Evolutionary conservation across 1,140 invertebrate species (phyloP).

Genomic region (Pachyrhynchus sulphureomaculatus): DNA sequence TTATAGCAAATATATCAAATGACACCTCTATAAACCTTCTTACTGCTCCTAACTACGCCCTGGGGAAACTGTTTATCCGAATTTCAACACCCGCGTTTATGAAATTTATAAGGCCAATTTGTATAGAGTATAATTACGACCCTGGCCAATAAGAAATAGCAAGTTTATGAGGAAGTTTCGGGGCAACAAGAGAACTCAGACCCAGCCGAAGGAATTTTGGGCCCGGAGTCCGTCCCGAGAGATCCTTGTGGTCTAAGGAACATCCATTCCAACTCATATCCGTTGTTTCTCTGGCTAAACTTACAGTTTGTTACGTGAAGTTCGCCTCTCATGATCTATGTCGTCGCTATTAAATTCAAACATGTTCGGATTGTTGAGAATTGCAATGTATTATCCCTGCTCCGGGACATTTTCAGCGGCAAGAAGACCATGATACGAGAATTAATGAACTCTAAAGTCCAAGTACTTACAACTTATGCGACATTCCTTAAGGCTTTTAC

Average conservation of each 20-base stretch:
- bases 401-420: slow-evolving; percentile 35
- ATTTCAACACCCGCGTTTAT: slow-evolving; percentile 4
- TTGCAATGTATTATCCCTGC: slow-evolving; percentile 52
- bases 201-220: slow-evolving; percentile 43
- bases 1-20: no score
- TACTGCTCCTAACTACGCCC: not conserved
- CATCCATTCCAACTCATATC: slow-evolving; percentile 49
- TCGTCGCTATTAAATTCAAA: slow-evolving; percentile 53
- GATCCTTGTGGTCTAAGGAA: slow-evolving; percentile 46
- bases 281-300: slow-evolving; percentile 36
- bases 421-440: slow-evolving; percentile 32
- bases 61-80: slow-evolving; percentile 5
- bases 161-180: slow-evolving; percentile 40
- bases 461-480: slow-evolving; percentile 21
- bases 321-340: slow-evolving; percentile 51
- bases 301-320: slow-evolving; percentile 50
- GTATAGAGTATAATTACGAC: slow-evolving; percentile 25
- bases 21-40: no score
- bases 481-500: slow-evolving; percentile 11
- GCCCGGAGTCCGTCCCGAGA: slow-evolving; percentile 43
- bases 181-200: slow-evolving; percentile 36
- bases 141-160: slow-evolving; percentile 39
- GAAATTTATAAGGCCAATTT: slow-evolving; percentile 34
- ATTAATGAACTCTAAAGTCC: slow-evolving; percentile 34
- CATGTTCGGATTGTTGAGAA: slow-evolving; percentile 52